Evolutionary conservation across 92 coral and sea anemone genomes (phyloP).

Genomic region (Epizoanthus stellaris): DNA sequence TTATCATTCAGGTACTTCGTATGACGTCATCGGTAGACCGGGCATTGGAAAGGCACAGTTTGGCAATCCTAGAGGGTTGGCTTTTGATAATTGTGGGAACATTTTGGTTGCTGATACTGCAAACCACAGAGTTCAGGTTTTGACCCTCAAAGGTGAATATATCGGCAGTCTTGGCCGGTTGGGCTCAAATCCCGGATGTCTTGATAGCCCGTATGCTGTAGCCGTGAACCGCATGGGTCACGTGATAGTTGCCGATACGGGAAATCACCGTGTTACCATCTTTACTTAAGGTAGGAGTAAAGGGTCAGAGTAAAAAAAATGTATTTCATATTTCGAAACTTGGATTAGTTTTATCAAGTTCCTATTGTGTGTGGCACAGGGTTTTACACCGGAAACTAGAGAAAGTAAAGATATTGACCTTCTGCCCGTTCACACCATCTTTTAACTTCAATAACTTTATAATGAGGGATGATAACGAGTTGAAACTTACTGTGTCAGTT

Average conservation of each 20-base stretch:
- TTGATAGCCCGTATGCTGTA: slow-evolving; percentile 92
- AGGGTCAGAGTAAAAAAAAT: no score
- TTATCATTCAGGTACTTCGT: slow-evolving; percentile 69
- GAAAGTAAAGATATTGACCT: no score
- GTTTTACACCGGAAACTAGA: no score
- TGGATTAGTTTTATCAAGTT: no score
- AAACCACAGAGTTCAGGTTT: slow-evolving; percentile 93
- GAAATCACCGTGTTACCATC: slow-evolving; percentile 84
- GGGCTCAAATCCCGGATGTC: slow-evolving; percentile 87
- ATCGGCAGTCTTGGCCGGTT: slow-evolving; percentile 87
- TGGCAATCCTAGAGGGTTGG: slow-evolving; percentile 83
- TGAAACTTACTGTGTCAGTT: no score
- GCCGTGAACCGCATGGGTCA: slow-evolving; percentile 86
- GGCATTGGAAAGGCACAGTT: slow-evolving; percentile 87
- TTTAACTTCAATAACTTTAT: no score
- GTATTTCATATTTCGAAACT: no score
- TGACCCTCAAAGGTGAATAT: slow-evolving; percentile 69
- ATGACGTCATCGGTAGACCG: slow-evolving; percentile 69
- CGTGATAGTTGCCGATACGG: slow-evolving; percentile 90
- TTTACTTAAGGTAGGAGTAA: slow-evolving; percentile 71
- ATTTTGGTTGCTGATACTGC: slow-evolving; percentile 84
- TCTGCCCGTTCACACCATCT: no score
- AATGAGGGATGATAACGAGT: no score
- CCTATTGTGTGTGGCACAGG: no score
- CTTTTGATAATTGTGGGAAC: slow-evolving; percentile 74